Percentiles rank a stretch among this genome's conserved stretches.
Evolutionary conservation across 2,797 vertebrate species (phyloP).

Genomic region (Ataeniobius toweri): DNA sequence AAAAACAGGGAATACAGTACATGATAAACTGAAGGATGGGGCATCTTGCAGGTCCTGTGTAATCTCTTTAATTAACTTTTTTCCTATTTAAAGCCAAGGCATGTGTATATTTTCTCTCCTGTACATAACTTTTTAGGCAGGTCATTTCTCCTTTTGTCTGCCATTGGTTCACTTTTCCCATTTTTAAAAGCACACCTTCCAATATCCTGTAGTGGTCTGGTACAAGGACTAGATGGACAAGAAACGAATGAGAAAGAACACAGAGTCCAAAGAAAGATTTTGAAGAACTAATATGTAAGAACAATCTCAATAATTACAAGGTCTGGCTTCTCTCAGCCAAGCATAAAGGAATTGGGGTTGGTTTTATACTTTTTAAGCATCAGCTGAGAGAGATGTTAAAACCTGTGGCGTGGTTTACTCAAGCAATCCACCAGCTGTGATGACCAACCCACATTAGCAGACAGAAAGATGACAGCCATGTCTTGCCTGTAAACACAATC

Average conservation of each 20-base stretch:
- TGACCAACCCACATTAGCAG: conserved; percentile 36
- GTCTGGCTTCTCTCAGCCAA: not conserved
- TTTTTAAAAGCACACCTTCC: not conserved
- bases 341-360: not conserved
- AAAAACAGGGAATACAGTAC: not conserved
- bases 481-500: conserved; percentile 57
- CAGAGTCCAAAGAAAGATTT: not conserved
- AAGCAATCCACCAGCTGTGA: conserved; percentile 53
- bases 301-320: not conserved
- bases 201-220: not conserved
- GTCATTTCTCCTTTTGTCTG: not conserved
- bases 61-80: not conserved
- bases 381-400: conserved; percentile 2
- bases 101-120: not conserved
- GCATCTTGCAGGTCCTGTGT: not conserved
- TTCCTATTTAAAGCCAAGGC: not conserved
- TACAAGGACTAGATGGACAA: not conserved
- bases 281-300: not conserved
- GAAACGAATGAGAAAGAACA: not conserved
- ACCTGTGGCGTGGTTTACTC: conserved; percentile 9
- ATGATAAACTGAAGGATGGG: not conserved
- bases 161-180: not conserved
- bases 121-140: not conserved
- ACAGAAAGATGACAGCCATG: conserved; percentile 60
- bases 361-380: not conserved